These are phyloP conservation scores for Salminus brasiliensis DNA, from an alignment of 2,113 vertebrate genomes.

Conservation along the genomic window DNA sequence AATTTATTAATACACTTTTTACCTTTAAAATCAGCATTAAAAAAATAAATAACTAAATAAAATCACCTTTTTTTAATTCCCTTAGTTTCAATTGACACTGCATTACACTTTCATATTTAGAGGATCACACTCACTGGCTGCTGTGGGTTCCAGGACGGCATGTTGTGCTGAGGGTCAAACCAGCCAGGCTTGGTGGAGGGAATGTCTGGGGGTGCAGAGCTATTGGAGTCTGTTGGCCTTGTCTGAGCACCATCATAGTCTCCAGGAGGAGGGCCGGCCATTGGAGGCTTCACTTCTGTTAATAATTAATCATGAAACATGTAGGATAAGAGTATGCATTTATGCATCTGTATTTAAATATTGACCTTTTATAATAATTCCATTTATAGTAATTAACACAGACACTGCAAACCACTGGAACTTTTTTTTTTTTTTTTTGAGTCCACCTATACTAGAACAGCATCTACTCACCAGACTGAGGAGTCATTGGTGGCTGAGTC, in stretches of 20 bases:
- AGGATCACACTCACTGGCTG: conserved; percentile 67
- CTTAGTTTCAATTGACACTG: too few relatives aligned
- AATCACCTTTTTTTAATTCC: too few relatives aligned
- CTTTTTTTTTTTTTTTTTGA: too few relatives aligned
- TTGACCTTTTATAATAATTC: too few relatives aligned
- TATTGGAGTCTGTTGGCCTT: conserved; percentile 79
- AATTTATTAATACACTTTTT: too few relatives aligned
- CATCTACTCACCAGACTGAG: conserved; percentile 64
- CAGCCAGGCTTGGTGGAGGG: conserved; percentile 87
- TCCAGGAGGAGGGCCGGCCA: conserved; percentile 77
- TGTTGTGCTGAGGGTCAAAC: conserved; percentile 91
- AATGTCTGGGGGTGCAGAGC: conserved; percentile 83
- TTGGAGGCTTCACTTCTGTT: conserved; percentile 90
- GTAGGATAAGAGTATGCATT: background rate
- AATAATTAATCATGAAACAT: conserved; percentile 1
- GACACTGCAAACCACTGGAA: too few relatives aligned
- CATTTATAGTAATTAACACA: too few relatives aligned
- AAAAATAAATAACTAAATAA: too few relatives aligned
- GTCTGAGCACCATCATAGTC: conserved; percentile 83
- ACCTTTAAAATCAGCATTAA: too few relatives aligned
- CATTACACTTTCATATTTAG: too few relatives aligned
- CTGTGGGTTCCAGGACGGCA: conserved; percentile 87
- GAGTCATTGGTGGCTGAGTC: conserved; percentile 54
- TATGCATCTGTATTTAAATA: background rate
- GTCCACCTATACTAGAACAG: background rate